Evolutionary conservation across 2,888 invertebrate genomes (phyloP).

Genomic region (Oscheius sp.): DNA sequence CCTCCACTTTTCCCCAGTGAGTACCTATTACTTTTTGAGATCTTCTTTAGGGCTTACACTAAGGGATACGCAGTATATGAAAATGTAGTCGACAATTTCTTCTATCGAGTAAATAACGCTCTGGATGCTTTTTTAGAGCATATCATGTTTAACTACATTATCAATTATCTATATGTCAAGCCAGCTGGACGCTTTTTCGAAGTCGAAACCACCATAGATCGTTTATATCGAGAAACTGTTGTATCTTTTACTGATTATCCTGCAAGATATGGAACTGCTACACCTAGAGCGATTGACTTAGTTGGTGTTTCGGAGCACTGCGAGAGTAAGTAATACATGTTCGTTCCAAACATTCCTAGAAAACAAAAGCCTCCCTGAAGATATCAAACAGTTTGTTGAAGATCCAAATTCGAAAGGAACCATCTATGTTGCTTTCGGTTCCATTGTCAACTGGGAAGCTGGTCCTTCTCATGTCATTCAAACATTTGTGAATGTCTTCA

Average conservation of each 20-base stretch:
- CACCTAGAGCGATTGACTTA: slow-evolving; percentile 34
- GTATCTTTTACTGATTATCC: slow-evolving; percentile 28
- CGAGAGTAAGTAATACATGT: neutral
- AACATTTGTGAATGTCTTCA: slow-evolving; percentile 48
- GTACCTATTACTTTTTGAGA: neutral
- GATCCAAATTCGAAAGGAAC: slow-evolving; percentile 54
- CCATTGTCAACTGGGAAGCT: slow-evolving; percentile 47
- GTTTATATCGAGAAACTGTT: neutral
- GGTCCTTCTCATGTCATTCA: slow-evolving; percentile 48
- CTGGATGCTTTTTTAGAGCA: slow-evolving; percentile 5
- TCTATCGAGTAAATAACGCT: neutral
- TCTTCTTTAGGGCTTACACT: slow-evolving; percentile 1
- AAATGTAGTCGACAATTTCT: neutral
- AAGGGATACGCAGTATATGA: slow-evolving; percentile 11
- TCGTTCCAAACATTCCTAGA: neutral
- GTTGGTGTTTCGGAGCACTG: slow-evolving; percentile 42
- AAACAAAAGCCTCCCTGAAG: neutral
- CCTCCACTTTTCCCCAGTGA: slow-evolving; percentile 17
- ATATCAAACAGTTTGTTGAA: slow-evolving; percentile 37
- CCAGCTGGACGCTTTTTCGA: neutral
- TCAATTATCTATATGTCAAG: neutral
- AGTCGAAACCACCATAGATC: neutral
- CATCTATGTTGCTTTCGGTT: slow-evolving; percentile 60
- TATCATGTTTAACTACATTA: neutral
- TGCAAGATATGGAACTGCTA: slow-evolving; percentile 14